Base-by-base conservation (phyloP, 2,113 vertebrate species). In the Apaloderma vittatum region DNA sequence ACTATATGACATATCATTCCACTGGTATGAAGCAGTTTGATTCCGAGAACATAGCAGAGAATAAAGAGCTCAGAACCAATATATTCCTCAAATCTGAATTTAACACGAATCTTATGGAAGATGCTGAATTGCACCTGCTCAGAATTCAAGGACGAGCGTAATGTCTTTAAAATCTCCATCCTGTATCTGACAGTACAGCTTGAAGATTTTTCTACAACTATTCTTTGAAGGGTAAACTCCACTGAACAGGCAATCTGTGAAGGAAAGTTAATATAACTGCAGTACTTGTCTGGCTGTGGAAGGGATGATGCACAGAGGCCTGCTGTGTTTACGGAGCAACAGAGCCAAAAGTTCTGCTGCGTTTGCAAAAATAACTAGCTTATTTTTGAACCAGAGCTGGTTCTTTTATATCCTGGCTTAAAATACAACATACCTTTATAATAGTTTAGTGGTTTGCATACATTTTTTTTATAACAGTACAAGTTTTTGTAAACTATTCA, bases 241-340 rank as follows among this genome's bases (percentile, higher is more conserved):
- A 29, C 27, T 73, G 75, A 73, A 49, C 1, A 76, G 78, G 43
- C n/a, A 34, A 74, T 75, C 90, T 48, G 7, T 8, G 82, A 88
- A 77, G 67, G 59, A 63, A 92, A 94, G 79, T 90, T 93, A 70
- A 86, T 76, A 27, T 65, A 86, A 73, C 27, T 2, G 6, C 51
- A 86, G 62, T 30, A 1, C 34, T 90, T 43, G 49, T 82, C 74
- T 8, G 15, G 77, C 78, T 1, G 0, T 37, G 71, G n/a, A 61
- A 73, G 43, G 46, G 90, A 52, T 67, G 92, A 51, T 88, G 78
- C 62, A 49, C 43, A 62, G 46, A 8, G 15, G 19, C 89, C 70
- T 90, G 90, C 92, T 91, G 81, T 55, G 85, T 67, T 86, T 63
- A 51, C 49, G 90, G 85, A 89, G 73, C 81, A 78, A 10, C 85